These are phyloP conservation scores for Oreocharis arfaki DNA, from an alignment of 2,113 vertebrate species.

Conservation along the genomic window DNA sequence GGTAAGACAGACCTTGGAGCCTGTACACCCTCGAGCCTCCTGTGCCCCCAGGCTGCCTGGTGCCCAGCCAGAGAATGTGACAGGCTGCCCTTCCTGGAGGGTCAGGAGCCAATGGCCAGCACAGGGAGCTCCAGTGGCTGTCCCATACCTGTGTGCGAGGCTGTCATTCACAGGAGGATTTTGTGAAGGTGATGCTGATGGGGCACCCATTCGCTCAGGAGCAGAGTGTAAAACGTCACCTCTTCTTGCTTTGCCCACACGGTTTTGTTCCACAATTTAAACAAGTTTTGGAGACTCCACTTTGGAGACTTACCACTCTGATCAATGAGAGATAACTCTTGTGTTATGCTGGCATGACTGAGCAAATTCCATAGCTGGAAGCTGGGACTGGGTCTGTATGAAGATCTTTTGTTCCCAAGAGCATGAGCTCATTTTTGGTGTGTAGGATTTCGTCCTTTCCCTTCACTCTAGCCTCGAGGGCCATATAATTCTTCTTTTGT, in stretches of 20 bases:
- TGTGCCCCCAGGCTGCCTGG: not conserved
- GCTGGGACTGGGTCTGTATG: not conserved
- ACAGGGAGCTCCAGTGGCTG: not conserved
- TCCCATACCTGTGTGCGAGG: not conserved
- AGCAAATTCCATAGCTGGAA: not conserved
- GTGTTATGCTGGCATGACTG: not conserved
- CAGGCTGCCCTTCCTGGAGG: not conserved
- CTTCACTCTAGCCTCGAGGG: not conserved
- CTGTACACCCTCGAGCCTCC: not conserved
- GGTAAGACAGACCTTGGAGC: not conserved
- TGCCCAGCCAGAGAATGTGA: not conserved
- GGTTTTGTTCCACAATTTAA: not conserved
- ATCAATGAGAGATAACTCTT: not conserved
- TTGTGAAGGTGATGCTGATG: not conserved
- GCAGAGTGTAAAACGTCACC: not conserved
- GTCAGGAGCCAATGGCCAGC: not conserved
- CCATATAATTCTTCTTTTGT: not conserved
- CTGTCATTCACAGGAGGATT: not conserved
- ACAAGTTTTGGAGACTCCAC: not conserved
- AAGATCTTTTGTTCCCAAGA: not conserved
- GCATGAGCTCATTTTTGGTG: slow-evolving; percentile 12
- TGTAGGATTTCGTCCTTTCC: not conserved
- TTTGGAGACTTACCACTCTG: not conserved
- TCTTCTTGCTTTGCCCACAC: not conserved
- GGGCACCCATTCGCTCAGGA: not conserved